phyloP scores from a whole-genome alignment of 2,113 vertebrate species.

The human region DNA sequence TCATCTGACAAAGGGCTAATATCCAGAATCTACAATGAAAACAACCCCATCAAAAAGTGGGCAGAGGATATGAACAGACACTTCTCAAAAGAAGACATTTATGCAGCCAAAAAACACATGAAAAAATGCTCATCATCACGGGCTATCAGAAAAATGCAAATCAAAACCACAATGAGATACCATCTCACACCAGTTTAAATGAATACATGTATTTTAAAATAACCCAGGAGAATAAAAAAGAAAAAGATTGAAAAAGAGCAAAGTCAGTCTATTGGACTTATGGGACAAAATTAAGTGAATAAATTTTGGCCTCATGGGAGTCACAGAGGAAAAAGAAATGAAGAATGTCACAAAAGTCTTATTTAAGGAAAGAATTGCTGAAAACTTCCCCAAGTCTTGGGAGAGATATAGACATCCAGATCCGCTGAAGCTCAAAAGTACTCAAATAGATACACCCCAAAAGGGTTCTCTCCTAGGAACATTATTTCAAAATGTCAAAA shows the following conservation, averaged over 20 bases:
- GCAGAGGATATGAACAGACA: too few relatives aligned
- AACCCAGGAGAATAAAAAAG: background rate
- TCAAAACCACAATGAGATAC: too few relatives aligned
- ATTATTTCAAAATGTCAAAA: background rate
- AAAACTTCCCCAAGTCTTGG: background rate
- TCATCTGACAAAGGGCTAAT: too few relatives aligned
- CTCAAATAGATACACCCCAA: background rate
- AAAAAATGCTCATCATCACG: too few relatives aligned
- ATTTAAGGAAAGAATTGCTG: background rate
- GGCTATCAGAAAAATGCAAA: too few relatives aligned
- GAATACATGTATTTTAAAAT: background rate
- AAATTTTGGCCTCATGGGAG: background rate
- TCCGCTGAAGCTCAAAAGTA: background rate
- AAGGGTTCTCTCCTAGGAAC: background rate
- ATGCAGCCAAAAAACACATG: too few relatives aligned
- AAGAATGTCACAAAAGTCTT: background rate
- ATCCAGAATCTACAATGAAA: too few relatives aligned
- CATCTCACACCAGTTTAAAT: background rate
- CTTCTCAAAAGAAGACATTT: too few relatives aligned
- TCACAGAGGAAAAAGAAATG: background rate
- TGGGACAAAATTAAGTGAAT: background rate
- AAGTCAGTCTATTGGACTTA: background rate
- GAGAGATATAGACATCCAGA: background rate
- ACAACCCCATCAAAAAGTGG: too few relatives aligned
- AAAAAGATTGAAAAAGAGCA: background rate